Evolutionary conservation across 2,113 vertebrate species (phyloP), one percentile per base, ranked within the genome.

Genomic region (Zosterops hypoxanthus): DNA sequence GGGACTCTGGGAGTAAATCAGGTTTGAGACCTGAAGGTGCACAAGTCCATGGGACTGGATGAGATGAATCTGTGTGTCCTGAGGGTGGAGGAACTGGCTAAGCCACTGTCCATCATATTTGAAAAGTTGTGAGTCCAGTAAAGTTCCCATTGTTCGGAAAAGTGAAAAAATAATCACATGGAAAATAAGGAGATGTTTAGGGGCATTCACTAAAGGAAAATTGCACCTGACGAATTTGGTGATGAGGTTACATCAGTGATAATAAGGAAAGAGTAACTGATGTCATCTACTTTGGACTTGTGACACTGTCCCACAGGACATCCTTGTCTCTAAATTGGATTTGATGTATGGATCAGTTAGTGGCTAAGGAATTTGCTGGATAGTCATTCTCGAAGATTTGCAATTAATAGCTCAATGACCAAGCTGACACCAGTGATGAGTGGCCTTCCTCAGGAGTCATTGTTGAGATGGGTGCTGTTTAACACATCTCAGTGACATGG

Each of bases 401-500:
- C 34, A n/a, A 55, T 47, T 34, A 53, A 34, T 21, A 68, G 4
- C 25, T 76, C 39, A 21, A 9, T 28, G 25, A 21, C 23, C 70
- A 42, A 42, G 34, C 15, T 31, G 22, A 19, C 10, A 41, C 9
- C n/a, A 53, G n/a, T 21, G 28, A 29, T 24, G 13, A 46, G 33
- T 17, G 29, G 2, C 9, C 0, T 47, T 60, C 41, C n/a, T 89
- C 1, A 2, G 11, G 13, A 8, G 17, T 26, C 3, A 1, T 11
- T 41, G 47, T 18, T 41, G 41, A 20, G 57, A 14, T 1, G 0
- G 13, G 4, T 10, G 11, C 33, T 88, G 11, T 82, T 75, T 46
- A 52, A 34, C 11, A 34, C 8, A 21, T 86, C 4, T 53, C 2
- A 3, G 55, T 36, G 34, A 19, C 41, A 22, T 7, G 29, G 17